Evolutionary conservation across 1,140 invertebrate genomes (phyloP).

Genomic region (Drosophila dunni): DNA sequence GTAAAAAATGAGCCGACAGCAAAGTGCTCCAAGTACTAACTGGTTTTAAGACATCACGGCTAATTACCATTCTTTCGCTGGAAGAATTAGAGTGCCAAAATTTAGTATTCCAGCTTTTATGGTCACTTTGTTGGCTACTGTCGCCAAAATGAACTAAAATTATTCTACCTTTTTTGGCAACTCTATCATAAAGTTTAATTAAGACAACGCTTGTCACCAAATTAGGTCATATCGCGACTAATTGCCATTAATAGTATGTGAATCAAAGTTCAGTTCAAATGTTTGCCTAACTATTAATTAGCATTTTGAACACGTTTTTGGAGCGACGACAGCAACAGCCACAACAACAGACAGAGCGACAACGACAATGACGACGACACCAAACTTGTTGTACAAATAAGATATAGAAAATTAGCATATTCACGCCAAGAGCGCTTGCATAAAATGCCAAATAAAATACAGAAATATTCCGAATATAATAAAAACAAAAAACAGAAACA

Average conservation of each 20-base stretch:
- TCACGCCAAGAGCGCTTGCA: conserved; percentile 74
- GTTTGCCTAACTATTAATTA: conserved; percentile 66
- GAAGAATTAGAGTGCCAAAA: conserved; percentile 71
- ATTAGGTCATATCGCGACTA: conserved; percentile 69
- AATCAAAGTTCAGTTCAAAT: conserved; percentile 55
- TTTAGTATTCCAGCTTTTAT: conserved; percentile 53
- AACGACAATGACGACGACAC: too few species aligned
- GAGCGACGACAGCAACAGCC: conserved; percentile 40
- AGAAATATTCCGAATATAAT: conserved; percentile 53
- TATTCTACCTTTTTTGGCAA: conserved; percentile 5
- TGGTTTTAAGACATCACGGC: conserved; percentile 39
- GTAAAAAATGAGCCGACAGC: conserved; percentile 20
- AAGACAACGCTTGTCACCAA: conserved; percentile 22
- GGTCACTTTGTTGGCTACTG: not conserved
- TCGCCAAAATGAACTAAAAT: not conserved
- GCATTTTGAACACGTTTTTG: conserved; percentile 77
- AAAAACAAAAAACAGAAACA: conserved; percentile 16
- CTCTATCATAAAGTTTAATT: conserved; percentile 18
- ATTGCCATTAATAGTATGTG: conserved; percentile 69
- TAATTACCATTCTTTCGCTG: conserved; percentile 70
- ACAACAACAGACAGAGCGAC: too few species aligned
- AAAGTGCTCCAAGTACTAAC: conserved; percentile 2
- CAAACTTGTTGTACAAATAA: conserved; percentile 66
- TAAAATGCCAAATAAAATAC: conserved; percentile 58
- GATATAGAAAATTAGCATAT: conserved; percentile 66